A percentile compares a stretch with the other conserved stretches of the same genome.
Conservation (phyloP, 2,113 vertebrate genomes). For the Thalassoma bifasciatum region DNA sequence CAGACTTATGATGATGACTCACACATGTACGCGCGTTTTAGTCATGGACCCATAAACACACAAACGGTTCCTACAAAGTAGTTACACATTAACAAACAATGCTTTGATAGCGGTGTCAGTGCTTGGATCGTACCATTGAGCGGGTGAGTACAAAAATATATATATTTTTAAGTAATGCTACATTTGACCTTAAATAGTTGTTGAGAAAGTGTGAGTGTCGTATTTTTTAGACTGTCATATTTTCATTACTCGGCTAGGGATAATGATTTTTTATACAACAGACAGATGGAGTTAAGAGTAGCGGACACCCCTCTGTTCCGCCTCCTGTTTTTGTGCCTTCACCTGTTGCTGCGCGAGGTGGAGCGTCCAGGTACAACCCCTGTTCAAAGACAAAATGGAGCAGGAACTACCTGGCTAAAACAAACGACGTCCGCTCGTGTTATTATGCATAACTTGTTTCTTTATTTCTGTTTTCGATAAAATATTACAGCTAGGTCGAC, state of each 20-base stretch:
- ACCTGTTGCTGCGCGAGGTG: constrained; percentile 61
- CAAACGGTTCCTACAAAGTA: not conserved
- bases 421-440: not conserved
- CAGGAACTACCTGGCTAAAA: constrained; percentile 52
- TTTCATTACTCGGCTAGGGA: accelerated
- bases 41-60: not conserved
- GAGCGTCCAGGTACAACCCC: constrained; percentile 44
- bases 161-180: not conserved
- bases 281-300: not conserved
- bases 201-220: accelerated
- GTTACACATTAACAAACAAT: constrained; percentile 59
- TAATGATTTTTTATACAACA: not conserved
- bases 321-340: constrained; percentile 4
- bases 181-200: not conserved
- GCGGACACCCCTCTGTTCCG: constrained; percentile 9
- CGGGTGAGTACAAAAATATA: not conserved
- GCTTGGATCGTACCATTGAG: constrained; percentile 65
- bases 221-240: accelerated
- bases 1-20: not conserved
- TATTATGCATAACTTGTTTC: not conserved
- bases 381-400: constrained; percentile 63
- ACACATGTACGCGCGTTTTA: not conserved
- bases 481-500: not conserved
- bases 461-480: not conserved
- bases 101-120: not conserved